These are phyloP conservation scores for Gibbula magus DNA, from an alignment of 2,888 invertebrate genomes.

Conservation along the genomic window DNA sequence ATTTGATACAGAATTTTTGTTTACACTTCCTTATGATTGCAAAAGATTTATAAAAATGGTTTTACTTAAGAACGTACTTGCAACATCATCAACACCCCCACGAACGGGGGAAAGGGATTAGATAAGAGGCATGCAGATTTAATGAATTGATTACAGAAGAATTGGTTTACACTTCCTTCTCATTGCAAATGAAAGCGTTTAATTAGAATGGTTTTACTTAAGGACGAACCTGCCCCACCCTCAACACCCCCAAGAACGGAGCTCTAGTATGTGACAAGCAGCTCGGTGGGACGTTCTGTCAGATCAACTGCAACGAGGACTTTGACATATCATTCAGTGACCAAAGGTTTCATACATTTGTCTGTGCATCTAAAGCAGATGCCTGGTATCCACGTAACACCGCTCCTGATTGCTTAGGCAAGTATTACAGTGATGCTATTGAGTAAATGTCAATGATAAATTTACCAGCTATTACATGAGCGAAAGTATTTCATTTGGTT, in stretches of 20 bases:
- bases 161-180: too few relatives aligned
- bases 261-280: slow-evolving; percentile 12
- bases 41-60: too few relatives aligned
- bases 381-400: neutral
- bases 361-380: neutral
- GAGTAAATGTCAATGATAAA: neutral
- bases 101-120: too few relatives aligned
- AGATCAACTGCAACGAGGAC: neutral
- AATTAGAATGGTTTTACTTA: neutral
- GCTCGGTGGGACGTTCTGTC: neutral
- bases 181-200: too few relatives aligned
- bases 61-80: too few relatives aligned
- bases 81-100: too few relatives aligned
- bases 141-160: too few relatives aligned
- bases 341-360: neutral
- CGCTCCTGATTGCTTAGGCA: slow-evolving; percentile 11
- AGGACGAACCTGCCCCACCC: neutral
- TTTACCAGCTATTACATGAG: too few relatives aligned
- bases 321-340: neutral
- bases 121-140: too few relatives aligned
- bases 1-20: too few relatives aligned
- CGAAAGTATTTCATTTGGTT: too few relatives aligned
- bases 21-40: too few relatives aligned
- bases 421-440: neutral
- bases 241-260: slow-evolving; percentile 1